Base-by-base conservation (phyloP, 2,113 vertebrate genomes). In the Protobothrops flavoviridis region DNA sequence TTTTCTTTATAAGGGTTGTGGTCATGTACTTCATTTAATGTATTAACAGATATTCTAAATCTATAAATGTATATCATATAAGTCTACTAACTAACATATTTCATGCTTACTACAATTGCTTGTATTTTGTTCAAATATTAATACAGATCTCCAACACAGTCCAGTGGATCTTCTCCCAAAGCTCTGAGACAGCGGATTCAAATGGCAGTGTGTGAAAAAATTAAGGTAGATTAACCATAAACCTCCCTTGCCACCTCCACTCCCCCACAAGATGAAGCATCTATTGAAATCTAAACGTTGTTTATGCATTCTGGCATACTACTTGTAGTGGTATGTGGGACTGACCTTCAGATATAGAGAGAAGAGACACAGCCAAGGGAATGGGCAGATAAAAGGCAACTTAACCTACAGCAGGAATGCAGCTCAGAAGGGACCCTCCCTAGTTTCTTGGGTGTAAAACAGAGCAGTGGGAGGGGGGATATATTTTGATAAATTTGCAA, bases 91-190 rank as follows among this genome's bases (percentile, higher is more conserved):
- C n/a, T 69, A 81, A 4, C n/a, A 24, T 93, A 1, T 90, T 33
- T 33, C 57, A 5, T 56, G 33, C 26, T 93, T 23, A 59, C 45
- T 26, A 90, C 12, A 9, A 26, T 50, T 74, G 29, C 52, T 93
- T 61, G 59, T 33, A 43, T 13, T 61, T 53, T 21, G 52, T 24
- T 61, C 33, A 91, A 85, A 92, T 94, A 95, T 95, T 89, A 91
- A 92, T 92, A 0, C 39, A 99, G 99, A 92, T 99, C 99, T 97
- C 99, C 99, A 0, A 97, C 95, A 95, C 98, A 97, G 96, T 94
- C 97, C 24, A 96, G 39, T 87, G 98, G 97, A 95, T 97, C 96
- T 92, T 98, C 97, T 94, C 97, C 98, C 94, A 98, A 99, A 96
- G 96, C 98, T 93, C 97, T 99, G 45, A 97, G 95, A 95, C 98